Evolutionary conservation across 2,888 invertebrate species (phyloP).

Genomic region (Thecocarcelia acutangulata): DNA sequence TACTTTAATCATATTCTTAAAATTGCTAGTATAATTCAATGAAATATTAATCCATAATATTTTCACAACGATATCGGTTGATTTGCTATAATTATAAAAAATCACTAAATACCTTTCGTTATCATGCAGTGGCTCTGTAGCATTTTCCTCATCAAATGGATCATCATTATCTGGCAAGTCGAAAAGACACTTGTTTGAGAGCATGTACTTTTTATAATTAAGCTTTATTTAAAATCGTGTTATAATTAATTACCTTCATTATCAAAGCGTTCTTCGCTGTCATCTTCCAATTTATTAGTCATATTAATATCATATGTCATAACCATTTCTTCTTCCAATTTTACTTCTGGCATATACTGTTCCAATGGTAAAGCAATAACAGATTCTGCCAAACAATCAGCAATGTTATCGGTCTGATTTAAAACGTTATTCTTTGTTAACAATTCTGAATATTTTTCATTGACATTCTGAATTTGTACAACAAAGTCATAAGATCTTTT

Average conservation of each 20-base stretch:
- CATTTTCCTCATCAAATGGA: constrained; percentile 23
- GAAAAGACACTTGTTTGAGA: not conserved
- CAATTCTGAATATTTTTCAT: constrained; percentile 64
- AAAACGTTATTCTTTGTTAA: constrained; percentile 23
- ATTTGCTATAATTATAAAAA: constrained; percentile 2
- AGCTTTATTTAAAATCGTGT: not conserved
- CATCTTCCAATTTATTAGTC: constrained; percentile 25
- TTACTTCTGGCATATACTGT: constrained; percentile 69
- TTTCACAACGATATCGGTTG: constrained; percentile 5
- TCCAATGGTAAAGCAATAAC: constrained; percentile 74
- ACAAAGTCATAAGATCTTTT: constrained; percentile 74
- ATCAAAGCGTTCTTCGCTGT: constrained; percentile 2
- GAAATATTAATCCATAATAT: not conserved
- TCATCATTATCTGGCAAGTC: constrained; percentile 28
- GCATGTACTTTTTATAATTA: not conserved
- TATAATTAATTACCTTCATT: constrained; percentile 35
- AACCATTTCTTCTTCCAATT: constrained; percentile 69
- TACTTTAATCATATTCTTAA: too few relatives aligned
- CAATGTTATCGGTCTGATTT: constrained; percentile 31
- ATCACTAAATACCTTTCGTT: constrained; percentile 39
- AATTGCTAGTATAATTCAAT: too few relatives aligned
- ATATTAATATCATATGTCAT: constrained; percentile 36
- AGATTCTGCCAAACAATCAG: constrained; percentile 75
- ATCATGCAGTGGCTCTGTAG: constrained; percentile 13
- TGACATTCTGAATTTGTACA: constrained; percentile 72